Base-by-base conservation (phyloP, 1,140 invertebrate genomes). In the Amyelois transitella region DNA sequence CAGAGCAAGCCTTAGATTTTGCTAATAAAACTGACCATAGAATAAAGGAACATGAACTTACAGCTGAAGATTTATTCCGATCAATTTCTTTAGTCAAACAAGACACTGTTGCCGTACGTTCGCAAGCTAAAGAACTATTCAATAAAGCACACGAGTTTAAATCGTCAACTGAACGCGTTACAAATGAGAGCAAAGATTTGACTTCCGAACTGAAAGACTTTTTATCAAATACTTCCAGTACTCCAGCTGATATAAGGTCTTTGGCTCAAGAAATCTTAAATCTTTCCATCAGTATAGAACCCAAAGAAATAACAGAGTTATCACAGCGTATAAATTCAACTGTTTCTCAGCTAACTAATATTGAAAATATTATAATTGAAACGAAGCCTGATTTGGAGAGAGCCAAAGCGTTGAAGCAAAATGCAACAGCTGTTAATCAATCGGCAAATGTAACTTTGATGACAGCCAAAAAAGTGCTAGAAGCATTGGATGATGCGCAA, bases 291-390 rank as follows among this genome's bases (percentile, higher is more conserved):
- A 88, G 91, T 58, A 88, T 92, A 43, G 91, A 93, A 76, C 96
- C 96, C 2, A 92, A 96, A 54, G 93, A 98, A 89, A 98, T 99
- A 55, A 92, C 91, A 45, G 89, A 93, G 19, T 77, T 99, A 43
- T 96, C 97, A 1, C 89, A 92, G 32, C 90, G 94, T 66, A 99
- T 99, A 51, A 95, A 96, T 72, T 88, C 92, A 14, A 96, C 96
- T 6, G 95, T 98, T 5, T 91, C 92, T 2, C 94, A 94, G 6
- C 86, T 99, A 4, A 97, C 95, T 22, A 92, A 99, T 77, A 97
- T 98, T 55, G 96, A 98, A 69, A 90, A 91, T 57, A 99, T 99
- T 68, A 92, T 99, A 32, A 89, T 90, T 18, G 97, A 94, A 47
- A 99, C 98, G 0, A 91, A 92, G 50, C 91, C 92, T 22, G 95